Conservation (phyloP, 2,113 vertebrate genomes). For the Aptenodytes patagonicus region DNA sequence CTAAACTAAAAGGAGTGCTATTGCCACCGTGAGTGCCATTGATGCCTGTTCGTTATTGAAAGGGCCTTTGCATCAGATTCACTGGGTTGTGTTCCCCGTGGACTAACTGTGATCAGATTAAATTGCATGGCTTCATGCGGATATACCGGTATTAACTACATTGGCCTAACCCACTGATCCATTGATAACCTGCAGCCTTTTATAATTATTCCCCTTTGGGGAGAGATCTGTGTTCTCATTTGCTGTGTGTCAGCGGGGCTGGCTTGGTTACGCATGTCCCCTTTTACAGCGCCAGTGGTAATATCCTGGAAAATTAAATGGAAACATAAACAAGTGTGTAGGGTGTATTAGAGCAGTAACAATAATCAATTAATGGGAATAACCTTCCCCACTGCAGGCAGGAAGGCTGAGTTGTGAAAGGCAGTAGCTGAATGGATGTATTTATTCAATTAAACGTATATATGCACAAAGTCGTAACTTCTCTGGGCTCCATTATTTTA, state of each 20-base stretch:
- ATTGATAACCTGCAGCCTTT: not conserved
- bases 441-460: slow-evolving; percentile 51
- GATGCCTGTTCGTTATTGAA: not conserved
- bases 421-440: not conserved
- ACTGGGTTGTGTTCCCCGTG: not conserved
- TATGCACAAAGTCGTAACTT: not conserved
- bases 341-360: not conserved
- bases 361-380: slow-evolving; percentile 41
- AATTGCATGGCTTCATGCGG: not conserved
- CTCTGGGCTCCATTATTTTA: not conserved
- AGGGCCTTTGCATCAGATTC: not conserved
- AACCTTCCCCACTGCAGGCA: not conserved
- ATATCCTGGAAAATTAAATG: slow-evolving; percentile 6
- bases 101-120: not conserved
- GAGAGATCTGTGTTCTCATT: not conserved
- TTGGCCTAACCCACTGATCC: not conserved
- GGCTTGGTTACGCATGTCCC: not conserved
- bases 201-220: not conserved
- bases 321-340: slow-evolving; percentile 14
- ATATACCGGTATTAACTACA: not conserved
- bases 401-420: not conserved
- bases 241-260: not conserved
- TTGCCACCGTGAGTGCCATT: not conserved
- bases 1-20: not conserved
- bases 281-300: not conserved